Evolutionary conservation across 2,797 vertebrate genomes (phyloP), one percentile per base, ranked within the genome.

Genomic region (Alectoris magna): DNA sequence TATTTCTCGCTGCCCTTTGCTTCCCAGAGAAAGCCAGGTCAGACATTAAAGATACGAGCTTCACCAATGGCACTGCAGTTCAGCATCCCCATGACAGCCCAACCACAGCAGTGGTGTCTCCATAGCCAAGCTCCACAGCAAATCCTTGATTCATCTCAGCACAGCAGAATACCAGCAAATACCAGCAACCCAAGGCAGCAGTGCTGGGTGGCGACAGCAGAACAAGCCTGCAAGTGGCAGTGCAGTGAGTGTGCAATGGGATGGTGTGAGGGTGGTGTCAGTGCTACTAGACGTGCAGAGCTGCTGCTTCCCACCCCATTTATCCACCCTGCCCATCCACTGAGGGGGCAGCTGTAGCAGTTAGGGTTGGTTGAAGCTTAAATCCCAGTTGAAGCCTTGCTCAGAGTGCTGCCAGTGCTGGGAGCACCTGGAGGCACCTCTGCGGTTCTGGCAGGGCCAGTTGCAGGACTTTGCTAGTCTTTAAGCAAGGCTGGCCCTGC

Each of bases 211-310:
- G 55, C 66, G 64, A 51, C 23, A 34, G 53, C 38, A 44, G 11
- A 92, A 41, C 4, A n/a, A 83, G 24, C 5, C 68, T 39, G 14
- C 38, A 14, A 34, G 55, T 6, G 66, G 15, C 48, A 46, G n/a
- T 23, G 51, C 26, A 56, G 34, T 8, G 14, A 43, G 15, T 6
- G 18, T 10, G 10, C 21, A 27, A 36, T 15, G 10, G 43, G 67
- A 36, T 24, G 14, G 11, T 15, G 21, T 22, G 58, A 49, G 58
- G n/a, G 36, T 39, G n/a, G 36, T 36, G 62, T 5, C 80, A 66
- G n/a, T 5, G 5, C 38, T 31, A 9, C 24, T 11, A 1, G 1
- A 26, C 3, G 41, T 55, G 46, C 5, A 6, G 55, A 53, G 15
- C 31, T 63, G 29, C 44, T 23, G 23, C 27, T 41, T 43, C 13